Conservation (phyloP, 2,888 invertebrate genomes). For the Caenorhabditis auriculariae region DNA sequence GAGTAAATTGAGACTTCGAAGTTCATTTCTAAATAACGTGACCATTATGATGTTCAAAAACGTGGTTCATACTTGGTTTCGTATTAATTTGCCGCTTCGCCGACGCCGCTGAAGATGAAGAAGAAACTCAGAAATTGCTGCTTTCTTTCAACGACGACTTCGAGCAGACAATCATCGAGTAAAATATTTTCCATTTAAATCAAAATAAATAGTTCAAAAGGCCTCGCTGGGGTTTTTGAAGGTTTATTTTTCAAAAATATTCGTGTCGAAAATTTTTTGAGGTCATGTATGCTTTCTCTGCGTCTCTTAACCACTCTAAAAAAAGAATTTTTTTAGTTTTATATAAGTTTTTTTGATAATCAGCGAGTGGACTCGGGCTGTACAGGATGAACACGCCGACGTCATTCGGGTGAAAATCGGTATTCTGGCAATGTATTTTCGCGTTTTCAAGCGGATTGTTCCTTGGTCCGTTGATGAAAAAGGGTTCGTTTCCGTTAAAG, state of each 20-base stretch:
- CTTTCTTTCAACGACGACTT: constrained; percentile 12
- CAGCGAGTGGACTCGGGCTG: constrained; percentile 19
- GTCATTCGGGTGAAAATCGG: constrained; percentile 23
- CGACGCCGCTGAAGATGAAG: constrained; percentile 8
- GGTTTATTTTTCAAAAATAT: too few relatives aligned
- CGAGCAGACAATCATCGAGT: too few relatives aligned
- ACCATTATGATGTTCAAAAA: background rate
- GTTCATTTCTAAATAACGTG: background rate
- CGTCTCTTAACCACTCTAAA: too few relatives aligned
- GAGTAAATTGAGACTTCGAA: too few relatives aligned
- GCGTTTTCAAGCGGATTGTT: constrained; percentile 22
- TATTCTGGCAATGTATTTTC: constrained; percentile 29
- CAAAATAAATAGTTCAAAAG: too few relatives aligned
- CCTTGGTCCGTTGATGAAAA: constrained; percentile 21
- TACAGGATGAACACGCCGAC: constrained; percentile 7
- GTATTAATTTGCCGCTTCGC: background rate
- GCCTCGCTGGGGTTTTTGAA: too few relatives aligned
- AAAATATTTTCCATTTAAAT: too few relatives aligned
- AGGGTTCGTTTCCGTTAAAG: too few relatives aligned
- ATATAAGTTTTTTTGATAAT: constrained; percentile 3
- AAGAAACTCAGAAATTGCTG: constrained; percentile 7
- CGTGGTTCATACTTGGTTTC: background rate
- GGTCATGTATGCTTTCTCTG: too few relatives aligned
- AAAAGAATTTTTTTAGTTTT: too few relatives aligned
- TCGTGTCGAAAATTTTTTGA: too few relatives aligned